These are phyloP conservation scores for Orgyia antiqua DNA, from an alignment of 2,888 invertebrate genomes.

Conservation along the genomic window DNA sequence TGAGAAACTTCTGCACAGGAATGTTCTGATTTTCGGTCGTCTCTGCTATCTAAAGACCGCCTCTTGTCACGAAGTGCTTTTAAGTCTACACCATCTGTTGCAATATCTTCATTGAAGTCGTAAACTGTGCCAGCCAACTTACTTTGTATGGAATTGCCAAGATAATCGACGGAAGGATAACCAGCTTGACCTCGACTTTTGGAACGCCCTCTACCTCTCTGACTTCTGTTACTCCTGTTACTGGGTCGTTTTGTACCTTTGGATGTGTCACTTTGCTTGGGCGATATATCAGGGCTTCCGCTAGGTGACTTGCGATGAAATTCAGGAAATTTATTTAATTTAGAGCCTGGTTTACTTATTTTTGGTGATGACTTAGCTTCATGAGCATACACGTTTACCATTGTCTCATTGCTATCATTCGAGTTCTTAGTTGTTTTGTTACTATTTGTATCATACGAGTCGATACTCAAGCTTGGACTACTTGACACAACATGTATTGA, in stretches of 20 bases:
- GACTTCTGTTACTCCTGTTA: conserved; percentile 61
- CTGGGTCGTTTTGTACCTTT: conserved; percentile 56
- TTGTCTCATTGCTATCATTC: conserved; percentile 56
- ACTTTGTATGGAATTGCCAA: conserved; percentile 85
- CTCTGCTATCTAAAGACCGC: conserved; percentile 84
- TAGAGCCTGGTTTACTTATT: conserved; percentile 77
- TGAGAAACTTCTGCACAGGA: conserved; percentile 76
- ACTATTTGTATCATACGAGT: conserved; percentile 49
- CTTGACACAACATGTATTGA: conserved; percentile 50
- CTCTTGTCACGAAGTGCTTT: conserved; percentile 88
- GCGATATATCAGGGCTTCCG: conserved; percentile 82
- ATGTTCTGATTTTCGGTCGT: conserved; percentile 76
- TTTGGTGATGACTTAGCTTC: conserved; percentile 56
- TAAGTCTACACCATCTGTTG: conserved; percentile 85
- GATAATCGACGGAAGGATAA: conserved; percentile 61
- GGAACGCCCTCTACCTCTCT: conserved; percentile 70
- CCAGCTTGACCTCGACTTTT: conserved; percentile 57
- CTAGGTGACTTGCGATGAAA: conserved; percentile 83
- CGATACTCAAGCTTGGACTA: conserved; percentile 58
- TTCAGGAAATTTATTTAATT: conserved; percentile 28
- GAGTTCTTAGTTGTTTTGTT: conserved; percentile 54
- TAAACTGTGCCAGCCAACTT: conserved; percentile 92
- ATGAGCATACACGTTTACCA: conserved; percentile 40
- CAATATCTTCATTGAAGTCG: conserved; percentile 91
- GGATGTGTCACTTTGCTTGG: conserved; percentile 75